Evolutionary conservation across 2,888 invertebrate genomes (phyloP).

Genomic region (Calephelis perditalis): DNA sequence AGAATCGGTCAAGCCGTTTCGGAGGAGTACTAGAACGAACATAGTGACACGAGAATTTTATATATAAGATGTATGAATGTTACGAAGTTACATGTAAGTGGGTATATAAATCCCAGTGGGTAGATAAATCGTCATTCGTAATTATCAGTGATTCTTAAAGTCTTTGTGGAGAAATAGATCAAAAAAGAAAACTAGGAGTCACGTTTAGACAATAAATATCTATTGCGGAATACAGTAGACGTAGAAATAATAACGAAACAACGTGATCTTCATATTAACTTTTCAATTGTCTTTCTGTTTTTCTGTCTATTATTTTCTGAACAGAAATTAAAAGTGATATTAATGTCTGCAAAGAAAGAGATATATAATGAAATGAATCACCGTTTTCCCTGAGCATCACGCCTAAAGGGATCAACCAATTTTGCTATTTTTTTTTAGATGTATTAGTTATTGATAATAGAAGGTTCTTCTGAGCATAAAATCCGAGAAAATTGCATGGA

Average conservation of each 20-base stretch:
- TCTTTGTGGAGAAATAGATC: slow-evolving; percentile 13
- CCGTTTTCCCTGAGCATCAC: no score
- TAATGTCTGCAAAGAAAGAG: not conserved
- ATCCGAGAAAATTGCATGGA: no score
- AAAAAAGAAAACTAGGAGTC: slow-evolving; percentile 52
- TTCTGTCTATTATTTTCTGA: slow-evolving; percentile 3
- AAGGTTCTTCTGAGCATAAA: no score
- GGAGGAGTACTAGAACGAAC: no score
- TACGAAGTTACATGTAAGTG: no score
- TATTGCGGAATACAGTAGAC: slow-evolving; percentile 73
- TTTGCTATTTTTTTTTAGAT: no score
- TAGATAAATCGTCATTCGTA: not conserved
- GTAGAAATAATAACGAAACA: slow-evolving; percentile 74
- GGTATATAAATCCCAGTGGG: not conserved
- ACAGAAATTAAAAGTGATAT: slow-evolving; percentile 13
- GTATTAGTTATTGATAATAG: no score
- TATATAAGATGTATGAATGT: no score
- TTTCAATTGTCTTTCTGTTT: slow-evolving; percentile 57
- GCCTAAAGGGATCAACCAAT: no score
- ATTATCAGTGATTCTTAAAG: not conserved
- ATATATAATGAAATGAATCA: no score
- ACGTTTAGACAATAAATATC: slow-evolving; percentile 71
- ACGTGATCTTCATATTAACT: slow-evolving; percentile 75
- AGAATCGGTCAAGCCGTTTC: no score
- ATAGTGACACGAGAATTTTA: no score